Percentiles rank a stretch among this genome's conserved stretches.
phyloP scores from a whole-genome alignment of 2,113 vertebrate genomes.

The Larimichthys polyactis region DNA sequence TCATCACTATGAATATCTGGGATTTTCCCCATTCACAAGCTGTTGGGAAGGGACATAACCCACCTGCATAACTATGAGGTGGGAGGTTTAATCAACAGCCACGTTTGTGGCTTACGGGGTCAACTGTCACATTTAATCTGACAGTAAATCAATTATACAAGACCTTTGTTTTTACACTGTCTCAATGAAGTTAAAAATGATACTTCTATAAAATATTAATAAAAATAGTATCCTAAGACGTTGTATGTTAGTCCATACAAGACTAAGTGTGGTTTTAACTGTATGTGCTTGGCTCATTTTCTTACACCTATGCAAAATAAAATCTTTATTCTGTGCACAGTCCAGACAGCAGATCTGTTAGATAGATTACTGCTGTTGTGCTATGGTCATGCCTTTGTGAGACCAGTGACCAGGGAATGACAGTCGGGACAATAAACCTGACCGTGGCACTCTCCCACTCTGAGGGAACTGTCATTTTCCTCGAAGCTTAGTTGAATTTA shows the following conservation, averaged over 20 bases:
- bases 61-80: conserved; percentile 36
- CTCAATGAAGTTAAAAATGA: not conserved
- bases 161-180: not conserved
- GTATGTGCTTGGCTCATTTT: not conserved
- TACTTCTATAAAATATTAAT: too few species aligned
- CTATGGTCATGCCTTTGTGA: conserved; percentile 49
- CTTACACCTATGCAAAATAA: not conserved
- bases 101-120: conserved; percentile 14
- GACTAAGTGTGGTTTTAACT: not conserved
- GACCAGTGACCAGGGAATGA: conserved; percentile 58
- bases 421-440: conserved; percentile 72
- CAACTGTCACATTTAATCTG: conserved; percentile 42
- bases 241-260: not conserved
- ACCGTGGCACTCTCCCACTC: conserved; percentile 66
- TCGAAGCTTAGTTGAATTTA: conserved; percentile 38
- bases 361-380: conserved; percentile 71
- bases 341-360: conserved; percentile 53
- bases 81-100: conserved; percentile 37
- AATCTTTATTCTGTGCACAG: conserved; percentile 16
- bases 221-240: too few species aligned
- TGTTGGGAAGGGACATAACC: not conserved
- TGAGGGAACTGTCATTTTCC: conserved; percentile 50
- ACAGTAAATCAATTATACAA: not conserved
- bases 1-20: conserved; percentile 10
- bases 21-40: conserved; percentile 31